phyloP scores from a whole-genome alignment of 2,113 vertebrate genomes.

The Antennarius striatus region DNA sequence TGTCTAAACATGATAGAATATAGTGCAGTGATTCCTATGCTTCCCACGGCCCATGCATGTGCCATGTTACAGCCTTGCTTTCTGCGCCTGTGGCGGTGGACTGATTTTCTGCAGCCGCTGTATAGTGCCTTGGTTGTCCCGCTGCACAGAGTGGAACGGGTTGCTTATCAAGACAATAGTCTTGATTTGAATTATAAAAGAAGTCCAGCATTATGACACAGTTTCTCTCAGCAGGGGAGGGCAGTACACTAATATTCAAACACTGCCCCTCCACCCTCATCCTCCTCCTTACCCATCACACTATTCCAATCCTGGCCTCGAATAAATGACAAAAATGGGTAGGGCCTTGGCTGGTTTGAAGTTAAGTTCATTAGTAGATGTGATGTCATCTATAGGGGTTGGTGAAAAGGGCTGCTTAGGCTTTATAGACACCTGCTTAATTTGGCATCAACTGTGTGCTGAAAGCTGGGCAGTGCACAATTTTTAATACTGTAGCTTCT shows the following conservation, averaged over 20 bases:
- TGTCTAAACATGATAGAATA: conserved; percentile 61
- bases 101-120: conserved; percentile 65
- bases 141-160: conserved; percentile 73
- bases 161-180: conserved; percentile 79
- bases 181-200: conserved; percentile 85
- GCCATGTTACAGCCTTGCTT: conserved; percentile 31
- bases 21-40: conserved; percentile 51
- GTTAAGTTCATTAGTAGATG: conserved; percentile 70
- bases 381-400: conserved; percentile 72
- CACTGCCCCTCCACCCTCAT: conserved; percentile 47
- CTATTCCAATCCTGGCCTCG: conserved; percentile 60
- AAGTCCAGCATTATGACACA: conserved; percentile 82
- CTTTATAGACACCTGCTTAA: conserved; percentile 73
- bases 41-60: conserved; percentile 27
- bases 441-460: conserved; percentile 58
- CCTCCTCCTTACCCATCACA: conserved; percentile 43
- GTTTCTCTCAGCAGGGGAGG: conserved; percentile 82
- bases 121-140: conserved; percentile 79
- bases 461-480: conserved; percentile 39
- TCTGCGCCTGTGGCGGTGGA: conserved; percentile 56
- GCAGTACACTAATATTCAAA: conserved; percentile 76
- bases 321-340: conserved; percentile 76
- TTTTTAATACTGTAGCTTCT: conserved; percentile 43
- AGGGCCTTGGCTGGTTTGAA: conserved; percentile 63
- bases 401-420: conserved; percentile 70